Conservation (phyloP, 30 jellyfish, hydroid and myxozoan genomes). For the Pelagia noctiluca region DNA sequence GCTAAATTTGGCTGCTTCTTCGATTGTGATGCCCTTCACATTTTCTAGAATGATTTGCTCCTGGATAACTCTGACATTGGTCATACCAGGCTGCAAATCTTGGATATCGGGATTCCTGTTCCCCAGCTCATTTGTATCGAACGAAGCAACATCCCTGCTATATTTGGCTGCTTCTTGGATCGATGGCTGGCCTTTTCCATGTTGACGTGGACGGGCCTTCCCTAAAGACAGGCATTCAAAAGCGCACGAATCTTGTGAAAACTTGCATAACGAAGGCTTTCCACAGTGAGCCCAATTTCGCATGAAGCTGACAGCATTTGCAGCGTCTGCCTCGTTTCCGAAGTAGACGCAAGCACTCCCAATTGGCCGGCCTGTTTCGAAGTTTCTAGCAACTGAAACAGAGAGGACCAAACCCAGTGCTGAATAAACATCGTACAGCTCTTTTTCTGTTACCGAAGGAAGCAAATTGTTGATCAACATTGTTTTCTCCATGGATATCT, state of each 20-base stretch:
- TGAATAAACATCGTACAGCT: not conserved
- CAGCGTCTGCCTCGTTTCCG: not conserved
- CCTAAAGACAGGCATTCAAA: not conserved
- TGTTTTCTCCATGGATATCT: not conserved
- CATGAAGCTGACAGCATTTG: not conserved
- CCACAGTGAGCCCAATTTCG: not conserved
- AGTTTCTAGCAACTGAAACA: not conserved
- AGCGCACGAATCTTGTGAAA: not conserved
- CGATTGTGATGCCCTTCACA: too few relatives aligned
- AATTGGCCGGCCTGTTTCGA: not conserved
- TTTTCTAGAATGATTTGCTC: too few relatives aligned
- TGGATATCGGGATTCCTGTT: not conserved
- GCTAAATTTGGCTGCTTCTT: too few relatives aligned
- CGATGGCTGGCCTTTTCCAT: not conserved
- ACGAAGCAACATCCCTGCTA: not conserved
- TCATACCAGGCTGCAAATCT: too few relatives aligned
- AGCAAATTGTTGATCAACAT: not conserved
- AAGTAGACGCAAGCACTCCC: not conserved
- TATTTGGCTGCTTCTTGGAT: not conserved
- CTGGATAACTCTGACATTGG: too few relatives aligned
- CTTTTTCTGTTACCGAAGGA: not conserved
- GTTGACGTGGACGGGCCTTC: not conserved
- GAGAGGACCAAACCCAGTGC: not conserved
- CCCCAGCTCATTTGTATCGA: not conserved
- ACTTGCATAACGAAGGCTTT: not conserved